Conservation (phyloP, 2,797 vertebrate genomes). For the Tapirus indicus region DNA sequence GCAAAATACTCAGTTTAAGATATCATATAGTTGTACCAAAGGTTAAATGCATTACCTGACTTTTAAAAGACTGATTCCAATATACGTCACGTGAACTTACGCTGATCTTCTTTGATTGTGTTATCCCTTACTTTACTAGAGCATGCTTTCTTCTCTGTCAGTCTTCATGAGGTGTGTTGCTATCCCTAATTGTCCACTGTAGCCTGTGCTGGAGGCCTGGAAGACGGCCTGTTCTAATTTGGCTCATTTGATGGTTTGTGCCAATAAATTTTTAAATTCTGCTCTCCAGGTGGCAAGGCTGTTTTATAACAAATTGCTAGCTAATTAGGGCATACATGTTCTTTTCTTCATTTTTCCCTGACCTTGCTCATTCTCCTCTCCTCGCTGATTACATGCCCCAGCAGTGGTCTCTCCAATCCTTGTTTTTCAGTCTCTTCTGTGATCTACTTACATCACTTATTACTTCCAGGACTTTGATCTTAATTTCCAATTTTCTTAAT, state of each 20-base stretch:
- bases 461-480: background rate
- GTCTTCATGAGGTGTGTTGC: rapidly evolving
- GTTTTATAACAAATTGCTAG: slow-evolving; percentile 66
- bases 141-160: background rate
- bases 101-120: background rate
- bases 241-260: slow-evolving; percentile 25
- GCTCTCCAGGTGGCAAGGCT: slow-evolving; percentile 68
- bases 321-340: slow-evolving; percentile 71
- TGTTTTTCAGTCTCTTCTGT: too few relatives aligned
- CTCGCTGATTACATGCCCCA: background rate
- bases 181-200: background rate
- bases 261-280: slow-evolving; percentile 63
- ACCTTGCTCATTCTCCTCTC: slow-evolving; percentile 15
- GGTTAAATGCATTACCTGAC: background rate
- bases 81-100: background rate
- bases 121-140: background rate
- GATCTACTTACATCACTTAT: too few relatives aligned
- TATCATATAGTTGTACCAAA: background rate
- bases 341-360: slow-evolving; percentile 49
- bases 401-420: background rate
- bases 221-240: slow-evolving; percentile 55
- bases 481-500: background rate
- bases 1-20: background rate
- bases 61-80: background rate
- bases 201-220: background rate